Base-by-base conservation (phyloP, 2,797 vertebrate genomes). In the Peromyscus attwateri region DNA sequence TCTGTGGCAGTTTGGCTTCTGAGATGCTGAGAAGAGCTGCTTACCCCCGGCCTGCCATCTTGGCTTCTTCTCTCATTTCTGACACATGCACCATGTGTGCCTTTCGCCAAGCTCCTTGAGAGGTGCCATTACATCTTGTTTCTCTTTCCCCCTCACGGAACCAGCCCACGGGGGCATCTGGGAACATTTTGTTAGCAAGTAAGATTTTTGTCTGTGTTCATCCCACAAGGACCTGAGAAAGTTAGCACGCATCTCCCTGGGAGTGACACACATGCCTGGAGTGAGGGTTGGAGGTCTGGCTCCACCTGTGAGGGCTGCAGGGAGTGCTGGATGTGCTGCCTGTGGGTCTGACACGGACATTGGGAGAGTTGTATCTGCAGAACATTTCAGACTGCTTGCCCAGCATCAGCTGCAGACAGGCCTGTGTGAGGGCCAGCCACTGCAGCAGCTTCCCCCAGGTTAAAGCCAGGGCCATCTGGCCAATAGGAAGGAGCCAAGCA, bases 381-480 rank as follows among this genome's bases (percentile, higher is more conserved):
- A 92, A 84, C 1, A 5, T 68, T 90, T 87, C 62, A 49, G 60
- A 60, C 76, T 92, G 62, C 76, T 83, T 55, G 31, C 62, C 21
- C 14, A 90, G 31, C 43, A 77, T 52, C 71, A 57, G 90, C 85
- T 91, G 68, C 37, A 94, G 94, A 52, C 87, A 90, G 89, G 40
- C 73, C 88, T 0, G 2, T 43, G 25, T 23, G 57, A 76, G 34
- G 40, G 37, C 88, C 90, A 89, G 82, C 37, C 25, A 37, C 81
- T 29, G 60, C 8, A 85, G 31, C 85, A 91, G 60, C 71, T 76
- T 85, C 60, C 70, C n/a, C 66, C n/a, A 21, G 17, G 66, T 92
- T 89, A 96, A 97, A 83, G 96, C 82, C 60, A 83, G 70, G 43
- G 94, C 89, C 79, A 76, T 94, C 55, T 89, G 91, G 68, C 93